Percentiles rank a stretch among this genome's conserved stretches.
Conservation (phyloP, 2,797 vertebrate species). For the Pelochelys cantorii region DNA sequence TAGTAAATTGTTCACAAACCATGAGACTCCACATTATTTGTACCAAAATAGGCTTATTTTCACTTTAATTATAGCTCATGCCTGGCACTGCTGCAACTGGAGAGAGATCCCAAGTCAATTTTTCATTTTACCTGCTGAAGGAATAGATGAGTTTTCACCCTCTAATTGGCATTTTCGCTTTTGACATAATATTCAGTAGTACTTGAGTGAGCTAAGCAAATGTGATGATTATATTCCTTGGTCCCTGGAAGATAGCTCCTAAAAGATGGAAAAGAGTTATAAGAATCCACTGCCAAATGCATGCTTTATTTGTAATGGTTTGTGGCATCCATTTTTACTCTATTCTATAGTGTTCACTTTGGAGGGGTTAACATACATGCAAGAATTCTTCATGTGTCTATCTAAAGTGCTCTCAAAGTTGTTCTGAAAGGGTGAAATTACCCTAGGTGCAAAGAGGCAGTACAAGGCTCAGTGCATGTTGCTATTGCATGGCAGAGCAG, state of each 20-base stretch:
- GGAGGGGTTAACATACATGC: background rate
- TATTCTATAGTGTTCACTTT: background rate
- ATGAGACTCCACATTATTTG: slow-evolving; percentile 34
- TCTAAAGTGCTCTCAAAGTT: background rate
- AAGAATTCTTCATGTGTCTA: background rate
- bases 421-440: background rate
- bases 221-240: background rate
- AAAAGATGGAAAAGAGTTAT: background rate
- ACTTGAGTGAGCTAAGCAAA: background rate
- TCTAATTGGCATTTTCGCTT: background rate
- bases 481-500: background rate
- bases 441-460: background rate
- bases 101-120: background rate
- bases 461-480: background rate
- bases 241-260: background rate
- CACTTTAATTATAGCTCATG: slow-evolving; percentile 29
- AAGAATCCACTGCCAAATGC: background rate
- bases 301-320: background rate
- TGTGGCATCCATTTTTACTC: background rate
- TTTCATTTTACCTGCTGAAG: background rate
- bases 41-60: background rate
- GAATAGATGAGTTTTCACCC: background rate
- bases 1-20: slow-evolving; percentile 32
- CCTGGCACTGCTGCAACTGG: background rate
- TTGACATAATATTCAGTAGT: background rate